Conservation (phyloP, 2,888 invertebrate genomes). For the Holacanthella duospinosa region DNA sequence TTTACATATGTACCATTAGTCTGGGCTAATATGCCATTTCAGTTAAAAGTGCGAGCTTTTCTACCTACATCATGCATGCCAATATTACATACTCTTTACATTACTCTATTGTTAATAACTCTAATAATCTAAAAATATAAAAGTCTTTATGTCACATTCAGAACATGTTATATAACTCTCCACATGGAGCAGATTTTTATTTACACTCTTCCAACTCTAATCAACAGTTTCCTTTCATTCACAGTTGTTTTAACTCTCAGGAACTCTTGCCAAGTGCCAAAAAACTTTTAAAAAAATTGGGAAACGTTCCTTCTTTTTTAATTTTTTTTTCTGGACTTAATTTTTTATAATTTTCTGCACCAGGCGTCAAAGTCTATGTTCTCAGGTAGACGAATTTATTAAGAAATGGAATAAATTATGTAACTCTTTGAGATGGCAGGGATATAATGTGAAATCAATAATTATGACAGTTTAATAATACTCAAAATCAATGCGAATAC, state of each 20-base stretch:
- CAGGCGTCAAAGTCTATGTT: too few relatives aligned
- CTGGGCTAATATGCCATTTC: not conserved
- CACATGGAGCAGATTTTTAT: not conserved
- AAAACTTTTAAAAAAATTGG: too few relatives aligned
- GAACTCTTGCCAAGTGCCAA: too few relatives aligned
- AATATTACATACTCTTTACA: not conserved
- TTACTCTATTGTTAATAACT: not conserved
- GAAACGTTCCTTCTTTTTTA: too few relatives aligned
- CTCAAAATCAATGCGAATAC: too few relatives aligned
- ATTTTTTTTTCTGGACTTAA: too few relatives aligned
- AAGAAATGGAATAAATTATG: too few relatives aligned
- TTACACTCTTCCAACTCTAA: not conserved
- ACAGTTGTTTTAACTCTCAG: not conserved
- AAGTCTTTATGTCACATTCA: not conserved
- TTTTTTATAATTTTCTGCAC: too few relatives aligned
- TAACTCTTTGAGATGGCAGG: too few relatives aligned
- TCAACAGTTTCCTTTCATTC: not conserved
- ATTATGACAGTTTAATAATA: too few relatives aligned
- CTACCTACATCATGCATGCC: not conserved
- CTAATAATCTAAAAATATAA: not conserved
- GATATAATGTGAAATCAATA: too few relatives aligned
- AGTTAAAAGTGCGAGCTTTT: not conserved
- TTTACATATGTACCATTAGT: slow-evolving; percentile 3
- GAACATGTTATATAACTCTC: not conserved
- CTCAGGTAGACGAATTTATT: too few relatives aligned